Conservation (phyloP, 2,888 invertebrate species). For the Apamea monoglypha region DNA sequence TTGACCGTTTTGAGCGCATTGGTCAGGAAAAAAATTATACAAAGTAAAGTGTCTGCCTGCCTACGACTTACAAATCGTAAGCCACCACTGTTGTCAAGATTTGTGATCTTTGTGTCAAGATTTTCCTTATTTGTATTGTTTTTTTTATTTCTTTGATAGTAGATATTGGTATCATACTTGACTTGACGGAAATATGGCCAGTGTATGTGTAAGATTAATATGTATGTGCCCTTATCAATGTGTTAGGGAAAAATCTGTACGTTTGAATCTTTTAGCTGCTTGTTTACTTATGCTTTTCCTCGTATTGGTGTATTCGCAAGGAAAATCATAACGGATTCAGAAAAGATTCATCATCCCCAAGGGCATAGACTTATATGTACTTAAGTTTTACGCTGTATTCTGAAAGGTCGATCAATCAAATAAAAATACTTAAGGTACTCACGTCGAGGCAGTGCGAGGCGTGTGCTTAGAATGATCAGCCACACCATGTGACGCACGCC, state of each 20-base stretch:
- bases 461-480: background rate
- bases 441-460: background rate
- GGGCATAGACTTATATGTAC: background rate
- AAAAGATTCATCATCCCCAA: background rate
- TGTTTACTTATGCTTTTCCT: background rate
- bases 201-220: constrained; percentile 2
- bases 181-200: constrained; percentile 13
- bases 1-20: background rate
- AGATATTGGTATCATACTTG: background rate
- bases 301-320: background rate
- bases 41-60: background rate
- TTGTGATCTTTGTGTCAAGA: background rate
- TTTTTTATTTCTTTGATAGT: background rate
- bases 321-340: background rate
- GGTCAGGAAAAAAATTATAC: background rate
- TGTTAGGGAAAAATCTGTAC: constrained; percentile 8
- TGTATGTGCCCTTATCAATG: background rate
- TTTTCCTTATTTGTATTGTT: constrained; percentile 1
- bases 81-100: background rate
- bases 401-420: background rate
- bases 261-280: background rate
- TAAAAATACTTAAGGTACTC: background rate
- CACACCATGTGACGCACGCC: background rate
- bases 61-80: background rate
- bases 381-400: background rate